Evolutionary conservation across 2,888 invertebrate species (phyloP).

Genomic region (Metacarcinus magister): DNA sequence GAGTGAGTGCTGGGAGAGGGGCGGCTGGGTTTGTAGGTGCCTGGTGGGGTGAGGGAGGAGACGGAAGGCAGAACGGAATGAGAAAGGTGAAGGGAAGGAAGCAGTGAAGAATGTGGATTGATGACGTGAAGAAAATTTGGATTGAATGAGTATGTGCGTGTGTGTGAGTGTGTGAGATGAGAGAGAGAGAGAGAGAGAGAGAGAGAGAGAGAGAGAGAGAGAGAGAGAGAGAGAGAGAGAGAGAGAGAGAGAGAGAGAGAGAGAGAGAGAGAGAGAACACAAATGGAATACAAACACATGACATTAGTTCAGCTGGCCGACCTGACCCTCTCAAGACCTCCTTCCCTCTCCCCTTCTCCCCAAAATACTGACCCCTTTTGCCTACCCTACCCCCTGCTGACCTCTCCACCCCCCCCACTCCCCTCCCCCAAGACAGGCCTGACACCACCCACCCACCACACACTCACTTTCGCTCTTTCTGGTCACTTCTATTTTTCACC

Average conservation of each 20-base stretch:
- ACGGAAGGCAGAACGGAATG: background rate
- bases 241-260: slow-evolving; percentile 18
- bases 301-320: slow-evolving; percentile 31
- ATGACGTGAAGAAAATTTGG: too few species aligned
- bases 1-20: background rate
- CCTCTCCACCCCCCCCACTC: background rate
- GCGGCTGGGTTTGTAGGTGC: too few species aligned
- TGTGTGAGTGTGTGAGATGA: background rate
- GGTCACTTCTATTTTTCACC: slow-evolving; percentile 19
- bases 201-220: background rate
- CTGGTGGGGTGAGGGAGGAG: too few species aligned
- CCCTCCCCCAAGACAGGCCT: background rate
- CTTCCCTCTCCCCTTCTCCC: background rate
- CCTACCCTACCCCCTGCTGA: background rate
- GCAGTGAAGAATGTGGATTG: background rate
- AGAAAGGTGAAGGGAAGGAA: background rate
- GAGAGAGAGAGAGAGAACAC: slow-evolving; percentile 31
- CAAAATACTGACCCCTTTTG: background rate
- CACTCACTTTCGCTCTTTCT: slow-evolving; percentile 32
- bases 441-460: background rate
- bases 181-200: background rate
- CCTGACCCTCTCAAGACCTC: slow-evolving; percentile 35
- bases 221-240: slow-evolving; percentile 30
- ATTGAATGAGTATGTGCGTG: background rate
- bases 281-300: slow-evolving; percentile 45